These are phyloP conservation scores for Megaleporinus macrocephalus DNA, from an alignment of 2,113 vertebrate species.

Conservation along the genomic window DNA sequence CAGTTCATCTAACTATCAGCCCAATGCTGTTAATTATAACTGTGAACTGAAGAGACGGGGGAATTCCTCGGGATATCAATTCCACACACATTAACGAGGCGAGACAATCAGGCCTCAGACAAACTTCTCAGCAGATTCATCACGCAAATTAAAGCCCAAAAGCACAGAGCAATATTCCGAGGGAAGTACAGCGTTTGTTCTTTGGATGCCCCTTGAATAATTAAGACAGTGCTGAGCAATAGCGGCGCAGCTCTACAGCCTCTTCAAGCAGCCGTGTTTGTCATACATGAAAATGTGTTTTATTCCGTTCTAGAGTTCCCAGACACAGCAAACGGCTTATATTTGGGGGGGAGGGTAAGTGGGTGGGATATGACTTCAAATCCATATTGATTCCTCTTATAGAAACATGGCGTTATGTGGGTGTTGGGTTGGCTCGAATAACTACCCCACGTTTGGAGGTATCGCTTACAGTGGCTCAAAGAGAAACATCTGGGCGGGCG, in stretches of 20 bases:
- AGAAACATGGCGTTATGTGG: constrained; percentile 74
- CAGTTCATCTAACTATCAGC: background rate
- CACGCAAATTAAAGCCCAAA: constrained; percentile 40
- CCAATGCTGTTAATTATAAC: background rate
- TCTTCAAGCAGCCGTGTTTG: background rate
- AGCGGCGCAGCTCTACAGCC: background rate
- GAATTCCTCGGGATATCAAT: background rate
- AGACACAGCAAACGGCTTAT: constrained; percentile 67
- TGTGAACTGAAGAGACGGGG: background rate
- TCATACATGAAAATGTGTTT: constrained; percentile 46
- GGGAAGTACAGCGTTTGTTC: constrained; percentile 30
- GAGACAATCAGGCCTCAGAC: background rate
- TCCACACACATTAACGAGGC: background rate
- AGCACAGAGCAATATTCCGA: constrained; percentile 41
- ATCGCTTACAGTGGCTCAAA: constrained; percentile 80
- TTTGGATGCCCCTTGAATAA: constrained; percentile 21
- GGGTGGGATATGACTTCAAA: constrained; percentile 70
- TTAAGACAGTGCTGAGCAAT: background rate
- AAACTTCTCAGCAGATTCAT: constrained; percentile 3
- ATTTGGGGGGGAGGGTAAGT: constrained; percentile 55
- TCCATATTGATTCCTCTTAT: constrained; percentile 70
- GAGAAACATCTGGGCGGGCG: constrained; percentile 82
- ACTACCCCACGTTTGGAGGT: constrained; percentile 72
- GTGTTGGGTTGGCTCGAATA: constrained; percentile 76
- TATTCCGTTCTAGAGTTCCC: constrained; percentile 61